Evolutionary conservation across 2,888 invertebrate species (phyloP), one percentile per base, ranked within the genome.

Genomic region (Monopis laevigella): DNA sequence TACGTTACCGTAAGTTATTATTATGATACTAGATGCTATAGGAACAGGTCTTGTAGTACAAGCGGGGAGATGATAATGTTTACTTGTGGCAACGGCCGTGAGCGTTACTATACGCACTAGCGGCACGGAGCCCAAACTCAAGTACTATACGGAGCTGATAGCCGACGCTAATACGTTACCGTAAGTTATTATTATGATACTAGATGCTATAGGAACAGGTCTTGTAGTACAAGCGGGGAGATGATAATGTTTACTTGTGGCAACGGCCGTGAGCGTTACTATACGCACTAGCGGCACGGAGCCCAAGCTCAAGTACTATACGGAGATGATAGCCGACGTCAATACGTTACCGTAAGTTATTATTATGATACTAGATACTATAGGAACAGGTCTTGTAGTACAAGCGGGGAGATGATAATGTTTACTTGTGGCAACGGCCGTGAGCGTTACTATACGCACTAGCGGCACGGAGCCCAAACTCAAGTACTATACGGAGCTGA

Each of bases 391-490:
- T n/a, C n/a, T n/a, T n/a, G n/a, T n/a, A n/a, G n/a, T n/a, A n/a
- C n/a, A n/a, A 58, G 66, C 34, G 96, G 52, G 84, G 88, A 98
- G 74, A 99, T 99, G 99, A 89, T 99, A 40, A 96, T 96, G 7
- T 96, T 99, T 67, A 87, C 86, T 6, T 96, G 98, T 67, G 81
- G 83, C 40, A 93, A 92, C 70, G 96, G 96, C 1, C 84, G n/a
- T 94, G 47, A 87, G 90, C 6, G 86, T 92, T 1, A 98, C 96
- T 0, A 73, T 99, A 21, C 85, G 99, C 48, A 96, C 98, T 1
- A 97, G 97, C 65, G 99, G 99, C 34, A 99, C 99, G 0, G 99
- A 99, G 67, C 99, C 99, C 29, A 99, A 99, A 71, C 87, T 99
- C 55, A 99, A 99, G 78, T 99, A 97, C 73, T 99, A 99, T 74